Base-by-base conservation (phyloP, 1,140 invertebrate genomes). In the Drosophila azteca region DNA sequence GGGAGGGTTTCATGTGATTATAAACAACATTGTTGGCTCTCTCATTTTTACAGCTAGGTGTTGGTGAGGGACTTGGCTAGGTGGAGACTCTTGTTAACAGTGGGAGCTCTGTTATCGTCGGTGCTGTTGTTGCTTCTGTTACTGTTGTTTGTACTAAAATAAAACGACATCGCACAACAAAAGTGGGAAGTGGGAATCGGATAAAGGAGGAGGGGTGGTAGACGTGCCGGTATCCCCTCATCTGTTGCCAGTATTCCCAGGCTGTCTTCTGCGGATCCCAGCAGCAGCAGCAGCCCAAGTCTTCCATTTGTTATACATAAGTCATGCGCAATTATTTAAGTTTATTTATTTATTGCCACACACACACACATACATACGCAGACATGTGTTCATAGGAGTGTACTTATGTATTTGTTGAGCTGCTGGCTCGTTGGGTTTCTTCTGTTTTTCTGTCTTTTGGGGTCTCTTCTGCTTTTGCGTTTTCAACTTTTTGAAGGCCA, bases 401-500 rank as follows among this genome's bases (percentile, higher is more conserved):
- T 39, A 39, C 35, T 39, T 39, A 39, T 39, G 39, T 65, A 29
- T 84, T 58, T 69, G 43, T 79, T 60, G 64, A 45, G 45, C 22
- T 63, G 52, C 43, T 64, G 61, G 22, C 49, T 68, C 61, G 50
- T 55, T 66, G 55, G 24, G 41, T 70, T 46, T 61, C 66, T 72
- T 31, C 39, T 64, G 31, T 65, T 50, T 11, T 15, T 55, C 45
- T 48, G 24, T 39, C 24, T 58, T 22, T 72, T 69, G 50, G 59
- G 44, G 62, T 68, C 68, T 80, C 77, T 87, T 77, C 58, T 68
- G 59, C 50, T 85, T 76, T 70, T 77, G 66, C 57, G 65, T 76
- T 75, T 78, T 87, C 61, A 71, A 82, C 67, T 76, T 82, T 82
- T 83, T 83, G 84, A 88, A 88, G 83, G 83, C 79, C 79, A 88